phyloP scores from a whole-genome alignment of 2,888 invertebrate genomes.

The Caradrina kadenii region DNA sequence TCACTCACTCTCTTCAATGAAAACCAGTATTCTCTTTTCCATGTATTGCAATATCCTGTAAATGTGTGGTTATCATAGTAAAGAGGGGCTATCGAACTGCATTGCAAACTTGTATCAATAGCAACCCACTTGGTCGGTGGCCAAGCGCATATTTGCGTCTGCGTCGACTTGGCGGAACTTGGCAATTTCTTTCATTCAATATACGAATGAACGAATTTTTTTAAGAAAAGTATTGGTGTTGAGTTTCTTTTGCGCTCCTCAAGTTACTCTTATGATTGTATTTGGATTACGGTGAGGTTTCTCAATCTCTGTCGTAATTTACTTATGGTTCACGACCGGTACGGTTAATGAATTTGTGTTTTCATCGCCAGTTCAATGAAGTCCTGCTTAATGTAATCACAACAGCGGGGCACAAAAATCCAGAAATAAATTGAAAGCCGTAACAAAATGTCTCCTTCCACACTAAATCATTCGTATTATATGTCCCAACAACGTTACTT shows the following conservation, averaged over 20 bases:
- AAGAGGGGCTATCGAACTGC: constrained; percentile 46
- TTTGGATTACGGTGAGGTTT: neutral
- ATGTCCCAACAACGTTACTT: constrained; percentile 22
- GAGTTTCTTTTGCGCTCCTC: constrained; percentile 23
- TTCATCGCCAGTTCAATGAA: neutral
- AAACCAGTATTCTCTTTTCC: neutral
- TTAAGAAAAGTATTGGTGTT: constrained; percentile 6
- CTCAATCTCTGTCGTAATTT: neutral
- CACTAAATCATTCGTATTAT: constrained; percentile 6
- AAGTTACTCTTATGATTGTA: neutral
- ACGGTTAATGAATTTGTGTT: neutral
- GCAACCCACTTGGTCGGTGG: constrained; percentile 56
- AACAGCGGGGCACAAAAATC: neutral
- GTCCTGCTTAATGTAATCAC: neutral
- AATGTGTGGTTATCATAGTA: constrained; percentile 39
- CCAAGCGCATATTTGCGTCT: constrained; percentile 57
- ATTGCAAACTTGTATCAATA: constrained; percentile 58
- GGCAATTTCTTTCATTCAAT: constrained; percentile 41
- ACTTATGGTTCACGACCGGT: neutral
- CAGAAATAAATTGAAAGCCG: neutral
- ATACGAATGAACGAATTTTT: constrained; percentile 35
- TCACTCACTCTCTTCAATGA: no score
- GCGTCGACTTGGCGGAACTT: constrained; percentile 34
- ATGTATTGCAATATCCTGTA: constrained; percentile 16
- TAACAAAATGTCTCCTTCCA: neutral